Conservation (phyloP, 2,888 invertebrate species). For the Nezara viridula region DNA sequence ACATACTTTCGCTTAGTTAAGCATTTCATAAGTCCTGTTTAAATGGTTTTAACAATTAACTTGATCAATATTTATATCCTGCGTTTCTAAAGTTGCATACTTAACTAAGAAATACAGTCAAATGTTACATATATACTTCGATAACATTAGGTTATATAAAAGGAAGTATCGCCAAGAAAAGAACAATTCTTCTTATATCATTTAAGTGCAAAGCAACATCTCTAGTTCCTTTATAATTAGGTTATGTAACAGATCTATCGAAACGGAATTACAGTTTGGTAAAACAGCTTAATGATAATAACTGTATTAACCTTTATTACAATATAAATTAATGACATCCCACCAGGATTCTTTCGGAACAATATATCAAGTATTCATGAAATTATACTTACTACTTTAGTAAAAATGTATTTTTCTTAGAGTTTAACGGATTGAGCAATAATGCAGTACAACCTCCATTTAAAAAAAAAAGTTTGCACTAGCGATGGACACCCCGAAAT, state of each 20-base stretch:
- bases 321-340: neutral
- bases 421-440: too few relatives aligned
- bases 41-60: too few relatives aligned
- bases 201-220: neutral
- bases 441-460: too few relatives aligned
- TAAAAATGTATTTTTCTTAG: too few relatives aligned
- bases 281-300: neutral
- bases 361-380: too few relatives aligned
- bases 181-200: conserved; percentile 18
- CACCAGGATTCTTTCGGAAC: neutral
- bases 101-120: neutral
- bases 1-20: too few relatives aligned
- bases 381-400: too few relatives aligned
- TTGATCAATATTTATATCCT: too few relatives aligned
- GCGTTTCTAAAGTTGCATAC: neutral
- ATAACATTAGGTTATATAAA: neutral
- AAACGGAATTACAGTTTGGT: neutral
- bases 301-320: neutral
- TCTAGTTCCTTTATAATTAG: neutral
- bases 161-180: conserved; percentile 30
- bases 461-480: too few relatives aligned
- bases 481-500: too few relatives aligned
- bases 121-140: neutral
- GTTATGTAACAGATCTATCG: neutral
- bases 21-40: too few relatives aligned